phyloP scores from a whole-genome alignment of 1,140 invertebrate genomes.

The Bombus breviceps region DNA sequence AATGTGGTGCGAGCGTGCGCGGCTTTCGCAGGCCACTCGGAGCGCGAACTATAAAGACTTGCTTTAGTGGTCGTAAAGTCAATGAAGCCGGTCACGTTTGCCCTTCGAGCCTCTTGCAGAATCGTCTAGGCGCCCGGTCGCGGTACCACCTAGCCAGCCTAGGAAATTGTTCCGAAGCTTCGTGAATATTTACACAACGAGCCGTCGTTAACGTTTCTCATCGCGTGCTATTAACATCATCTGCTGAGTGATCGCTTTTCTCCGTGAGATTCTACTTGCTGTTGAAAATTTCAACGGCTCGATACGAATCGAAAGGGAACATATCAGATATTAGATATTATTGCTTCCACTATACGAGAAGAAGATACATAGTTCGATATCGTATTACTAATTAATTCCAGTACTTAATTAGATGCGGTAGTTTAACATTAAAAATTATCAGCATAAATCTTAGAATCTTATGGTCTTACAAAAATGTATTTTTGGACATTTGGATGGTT shows the following conservation, averaged over 20 bases:
- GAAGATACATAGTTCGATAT: no score
- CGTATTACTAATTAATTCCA: no score
- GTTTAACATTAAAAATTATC: no score
- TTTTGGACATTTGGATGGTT: neutral
- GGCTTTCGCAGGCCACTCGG: constrained; percentile 64
- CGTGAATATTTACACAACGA: constrained; percentile 68
- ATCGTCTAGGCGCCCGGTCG: constrained; percentile 67
- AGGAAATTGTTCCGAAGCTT: constrained; percentile 56
- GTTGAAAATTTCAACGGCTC: neutral
- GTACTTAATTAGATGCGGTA: no score
- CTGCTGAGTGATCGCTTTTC: constrained; percentile 1
- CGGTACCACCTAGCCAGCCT: constrained; percentile 59
- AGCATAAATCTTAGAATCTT: neutral
- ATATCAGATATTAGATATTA: no score
- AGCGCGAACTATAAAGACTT: constrained; percentile 77
- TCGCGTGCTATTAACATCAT: constrained; percentile 11
- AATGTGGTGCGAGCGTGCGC: constrained; percentile 56
- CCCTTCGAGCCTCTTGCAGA: constrained; percentile 59
- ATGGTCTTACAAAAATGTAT: no score
- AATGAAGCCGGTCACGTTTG: constrained; percentile 80
- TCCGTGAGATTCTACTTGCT: no score
- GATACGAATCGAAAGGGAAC: neutral
- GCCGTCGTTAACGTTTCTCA: neutral
- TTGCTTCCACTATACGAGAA: neutral
- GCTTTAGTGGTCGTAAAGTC: constrained; percentile 80